Percentiles rank a stretch among this genome's conserved stretches.
Conservation (phyloP, 2,888 invertebrate species). For the Papilio elwesi region DNA sequence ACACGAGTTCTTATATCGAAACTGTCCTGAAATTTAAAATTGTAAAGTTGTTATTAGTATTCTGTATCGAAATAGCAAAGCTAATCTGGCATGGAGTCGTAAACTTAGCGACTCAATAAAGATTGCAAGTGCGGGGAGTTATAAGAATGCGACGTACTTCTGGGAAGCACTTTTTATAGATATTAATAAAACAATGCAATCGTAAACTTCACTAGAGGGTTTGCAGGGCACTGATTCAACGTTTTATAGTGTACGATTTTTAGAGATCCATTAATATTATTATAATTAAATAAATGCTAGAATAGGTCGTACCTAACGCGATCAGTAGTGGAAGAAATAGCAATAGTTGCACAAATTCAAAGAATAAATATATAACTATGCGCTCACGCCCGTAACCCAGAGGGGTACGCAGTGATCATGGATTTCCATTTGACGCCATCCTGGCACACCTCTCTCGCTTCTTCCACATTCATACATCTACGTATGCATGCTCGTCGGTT, state of each 20-base stretch:
- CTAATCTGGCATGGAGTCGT: slow-evolving; percentile 51
- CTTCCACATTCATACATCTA: no score
- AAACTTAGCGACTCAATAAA: slow-evolving; percentile 71
- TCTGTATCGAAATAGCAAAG: slow-evolving; percentile 28
- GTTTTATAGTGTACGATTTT: slow-evolving; percentile 49
- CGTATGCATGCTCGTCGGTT: no score
- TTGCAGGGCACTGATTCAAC: slow-evolving; percentile 45
- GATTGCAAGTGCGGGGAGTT: slow-evolving; percentile 63
- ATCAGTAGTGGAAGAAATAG: no score
- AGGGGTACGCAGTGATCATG: no score
- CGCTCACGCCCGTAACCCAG: no score
- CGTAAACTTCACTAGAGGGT: slow-evolving; percentile 70
- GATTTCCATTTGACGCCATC: no score
- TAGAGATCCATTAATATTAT: no score
- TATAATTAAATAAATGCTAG: no score
- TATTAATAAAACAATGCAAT: slow-evolving; percentile 81
- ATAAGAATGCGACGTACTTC: slow-evolving; percentile 64
- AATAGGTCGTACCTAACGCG: no score
- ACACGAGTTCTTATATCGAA: background rate
- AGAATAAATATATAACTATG: no score
- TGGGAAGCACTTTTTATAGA: slow-evolving; percentile 78
- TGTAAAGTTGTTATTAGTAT: slow-evolving; percentile 22
- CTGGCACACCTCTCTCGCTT: no score
- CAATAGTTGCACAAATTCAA: no score
- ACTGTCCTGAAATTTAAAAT: background rate